Conservation (phyloP, 2,888 invertebrate genomes). For the Macrosiphum euphorbiae region DNA sequence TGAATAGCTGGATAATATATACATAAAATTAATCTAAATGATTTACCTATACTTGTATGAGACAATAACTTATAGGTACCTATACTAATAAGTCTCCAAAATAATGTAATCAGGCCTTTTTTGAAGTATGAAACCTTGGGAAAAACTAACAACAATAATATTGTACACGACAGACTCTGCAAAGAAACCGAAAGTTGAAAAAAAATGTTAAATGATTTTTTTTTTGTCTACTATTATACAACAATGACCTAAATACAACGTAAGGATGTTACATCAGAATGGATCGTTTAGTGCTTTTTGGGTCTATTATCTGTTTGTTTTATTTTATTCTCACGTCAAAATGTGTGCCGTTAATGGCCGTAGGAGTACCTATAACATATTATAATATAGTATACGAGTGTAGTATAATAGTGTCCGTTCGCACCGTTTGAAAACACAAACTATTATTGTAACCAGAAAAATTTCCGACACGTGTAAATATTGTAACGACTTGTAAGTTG, state of each 20-base stretch:
- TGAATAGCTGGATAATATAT: neutral
- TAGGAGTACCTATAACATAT: neutral
- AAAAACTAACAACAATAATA: neutral
- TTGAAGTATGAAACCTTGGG: neutral
- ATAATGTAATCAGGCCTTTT: neutral
- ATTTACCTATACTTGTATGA: neutral
- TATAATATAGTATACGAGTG: neutral
- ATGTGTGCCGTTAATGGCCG: neutral
- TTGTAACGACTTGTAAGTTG: neutral
- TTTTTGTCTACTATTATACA: conserved; percentile 2
- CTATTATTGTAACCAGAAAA: neutral
- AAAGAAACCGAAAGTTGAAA: neutral
- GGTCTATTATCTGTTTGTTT: conserved; percentile 45
- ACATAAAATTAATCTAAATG: neutral
- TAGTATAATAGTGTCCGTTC: neutral
- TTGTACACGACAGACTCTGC: neutral
- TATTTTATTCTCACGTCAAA: conserved; percentile 45
- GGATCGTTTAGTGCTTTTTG: conserved; percentile 41
- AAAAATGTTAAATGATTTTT: neutral
- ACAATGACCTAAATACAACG: conserved; percentile 37
- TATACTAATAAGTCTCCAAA: neutral
- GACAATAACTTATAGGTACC: neutral
- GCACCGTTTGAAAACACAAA: neutral
- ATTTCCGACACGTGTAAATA: neutral
- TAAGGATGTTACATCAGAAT: conserved; percentile 44